These are phyloP conservation scores for Rousettus madagascariensis DNA, from an alignment of 2,797 vertebrate species.

Conservation along the genomic window DNA sequence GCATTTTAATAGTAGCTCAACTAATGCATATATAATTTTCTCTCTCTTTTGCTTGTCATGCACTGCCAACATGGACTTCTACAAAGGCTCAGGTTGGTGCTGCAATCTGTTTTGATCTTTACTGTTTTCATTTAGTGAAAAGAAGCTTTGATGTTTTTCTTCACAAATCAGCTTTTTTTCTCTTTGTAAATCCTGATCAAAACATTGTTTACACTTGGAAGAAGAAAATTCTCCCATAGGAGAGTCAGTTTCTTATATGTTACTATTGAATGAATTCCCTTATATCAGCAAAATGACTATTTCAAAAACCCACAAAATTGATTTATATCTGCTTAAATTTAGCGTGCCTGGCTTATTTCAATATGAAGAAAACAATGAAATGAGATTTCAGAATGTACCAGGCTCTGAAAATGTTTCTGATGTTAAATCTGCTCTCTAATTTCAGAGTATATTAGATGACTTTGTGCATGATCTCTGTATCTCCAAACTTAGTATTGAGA, in stretches of 20 bases:
- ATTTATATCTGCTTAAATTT: conserved; percentile 79
- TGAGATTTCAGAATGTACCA: conserved; percentile 51
- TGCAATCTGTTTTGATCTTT: conserved; percentile 91
- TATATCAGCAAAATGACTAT: conserved; percentile 62
- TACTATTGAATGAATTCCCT: conserved; percentile 70
- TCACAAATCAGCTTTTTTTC: conserved; percentile 74
- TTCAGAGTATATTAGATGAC: not conserved
- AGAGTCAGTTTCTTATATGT: conserved; percentile 53
- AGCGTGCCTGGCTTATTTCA: conserved; percentile 72
- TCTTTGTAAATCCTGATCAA: conserved; percentile 76
- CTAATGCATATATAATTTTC: conserved; percentile 94
- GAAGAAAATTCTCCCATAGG: conserved; percentile 51
- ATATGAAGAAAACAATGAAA: conserved; percentile 57
- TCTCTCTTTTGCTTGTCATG: conserved; percentile 93
- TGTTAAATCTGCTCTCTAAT: conserved; percentile 58
- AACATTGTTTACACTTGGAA: conserved; percentile 65
- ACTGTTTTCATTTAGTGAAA: conserved; percentile 83
- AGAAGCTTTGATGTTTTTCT: conserved; percentile 76
- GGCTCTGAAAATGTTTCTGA: conserved; percentile 46
- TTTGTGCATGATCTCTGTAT: not conserved
- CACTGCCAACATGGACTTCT: conserved; percentile 97
- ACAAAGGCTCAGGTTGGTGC: conserved; percentile 99
- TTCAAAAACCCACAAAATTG: conserved; percentile 68
- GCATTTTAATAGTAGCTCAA: conserved; percentile 81
- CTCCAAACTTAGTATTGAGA: not conserved